A percentile compares a stretch with the other conserved stretches of the same genome.
These are phyloP conservation scores for Danionella cerebrum DNA, from an alignment of 2,113 vertebrate genomes.

Conservation along the genomic window DNA sequence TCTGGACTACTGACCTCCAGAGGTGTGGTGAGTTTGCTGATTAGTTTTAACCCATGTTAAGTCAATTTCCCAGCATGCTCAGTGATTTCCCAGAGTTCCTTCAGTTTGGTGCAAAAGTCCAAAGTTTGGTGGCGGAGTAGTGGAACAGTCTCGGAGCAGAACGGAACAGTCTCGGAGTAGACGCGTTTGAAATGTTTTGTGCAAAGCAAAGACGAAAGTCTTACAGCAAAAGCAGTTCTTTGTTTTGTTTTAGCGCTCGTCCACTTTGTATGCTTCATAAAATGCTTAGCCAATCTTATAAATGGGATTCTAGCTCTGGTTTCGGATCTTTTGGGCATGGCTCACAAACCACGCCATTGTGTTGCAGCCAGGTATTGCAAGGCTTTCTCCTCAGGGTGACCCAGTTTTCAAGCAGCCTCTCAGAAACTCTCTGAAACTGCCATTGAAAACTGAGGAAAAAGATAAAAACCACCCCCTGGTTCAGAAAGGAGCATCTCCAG, in stretches of 20 bases:
- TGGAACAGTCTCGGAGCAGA: no score
- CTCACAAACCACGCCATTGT: background rate
- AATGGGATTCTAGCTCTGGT: conserved; percentile 11
- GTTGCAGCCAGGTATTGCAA: conserved; percentile 1
- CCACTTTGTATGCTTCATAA: background rate
- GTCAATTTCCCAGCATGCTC: no score
- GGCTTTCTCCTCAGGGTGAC: conserved; percentile 7
- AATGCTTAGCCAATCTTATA: conserved; percentile 6
- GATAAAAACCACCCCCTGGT: background rate
- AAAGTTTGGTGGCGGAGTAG: no score
- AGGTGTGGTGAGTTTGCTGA: no score
- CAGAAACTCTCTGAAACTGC: conserved; percentile 1
- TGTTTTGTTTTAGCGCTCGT: conserved; percentile 1
- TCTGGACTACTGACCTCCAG: no score
- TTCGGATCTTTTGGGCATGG: conserved; percentile 13
- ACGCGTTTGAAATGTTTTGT: no score
- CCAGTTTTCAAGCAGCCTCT: background rate
- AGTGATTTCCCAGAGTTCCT: no score
- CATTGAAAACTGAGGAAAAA: background rate
- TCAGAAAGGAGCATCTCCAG: background rate
- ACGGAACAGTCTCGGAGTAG: no score
- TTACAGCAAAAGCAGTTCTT: conserved; percentile 53
- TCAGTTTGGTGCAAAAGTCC: no score
- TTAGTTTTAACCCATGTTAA: no score
- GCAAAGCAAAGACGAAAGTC: no score